phyloP scores from a whole-genome alignment of 1,140 invertebrate species.

The Trichonephila clavata region DNA sequence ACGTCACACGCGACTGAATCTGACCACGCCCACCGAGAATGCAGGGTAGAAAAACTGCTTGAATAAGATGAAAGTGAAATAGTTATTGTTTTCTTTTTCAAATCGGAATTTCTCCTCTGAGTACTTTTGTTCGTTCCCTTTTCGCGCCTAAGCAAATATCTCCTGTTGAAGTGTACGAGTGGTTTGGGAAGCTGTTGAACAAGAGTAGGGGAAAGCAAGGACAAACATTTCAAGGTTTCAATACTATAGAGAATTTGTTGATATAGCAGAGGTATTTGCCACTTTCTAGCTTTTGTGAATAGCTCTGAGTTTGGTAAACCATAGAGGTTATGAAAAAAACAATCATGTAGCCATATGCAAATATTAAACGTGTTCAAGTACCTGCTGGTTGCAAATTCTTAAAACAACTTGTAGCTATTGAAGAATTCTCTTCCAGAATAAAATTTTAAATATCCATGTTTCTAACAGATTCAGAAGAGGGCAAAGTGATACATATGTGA shows the following conservation, averaged over 20 bases:
- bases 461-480: too few species aligned
- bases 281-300: too few species aligned
- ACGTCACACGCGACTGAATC: constrained; percentile 66
- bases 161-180: not conserved
- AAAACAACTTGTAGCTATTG: too few species aligned
- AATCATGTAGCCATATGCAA: too few species aligned
- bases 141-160: constrained; percentile 6
- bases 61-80: constrained; percentile 7
- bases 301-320: too few species aligned
- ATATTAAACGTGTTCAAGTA: too few species aligned
- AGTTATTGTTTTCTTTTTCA: not conserved
- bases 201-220: not conserved
- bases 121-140: not conserved
- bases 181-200: not conserved
- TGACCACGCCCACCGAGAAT: constrained; percentile 50
- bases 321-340: too few species aligned
- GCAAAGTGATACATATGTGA: too few species aligned
- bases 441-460: too few species aligned
- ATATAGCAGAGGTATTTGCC: too few species aligned
- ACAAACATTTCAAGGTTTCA: not conserved
- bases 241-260: not conserved
- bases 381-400: too few species aligned
- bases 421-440: too few species aligned
- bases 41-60: not conserved
- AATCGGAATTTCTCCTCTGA: constrained; percentile 5